phyloP scores from a whole-genome alignment of 2,888 invertebrate species.

The Catocala nupta region DNA sequence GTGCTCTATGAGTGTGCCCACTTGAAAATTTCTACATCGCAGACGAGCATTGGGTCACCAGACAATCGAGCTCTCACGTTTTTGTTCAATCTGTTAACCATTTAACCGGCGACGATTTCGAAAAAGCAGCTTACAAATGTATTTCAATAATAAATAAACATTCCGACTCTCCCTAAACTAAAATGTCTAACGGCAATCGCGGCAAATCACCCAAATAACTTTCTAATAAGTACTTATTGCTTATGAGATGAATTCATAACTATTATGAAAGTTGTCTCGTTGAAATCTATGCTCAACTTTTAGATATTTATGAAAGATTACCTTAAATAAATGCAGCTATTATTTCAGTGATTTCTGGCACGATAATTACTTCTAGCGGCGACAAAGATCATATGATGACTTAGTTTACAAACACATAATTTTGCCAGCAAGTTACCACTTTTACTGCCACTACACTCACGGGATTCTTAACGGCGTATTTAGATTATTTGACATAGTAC shows the following conservation, averaged over 20 bases:
- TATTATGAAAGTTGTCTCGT: no score
- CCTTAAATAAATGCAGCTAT: no score
- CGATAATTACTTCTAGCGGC: no score
- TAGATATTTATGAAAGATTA: no score
- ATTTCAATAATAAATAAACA: constrained; percentile 39
- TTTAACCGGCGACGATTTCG: constrained; percentile 44
- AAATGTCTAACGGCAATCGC: constrained; percentile 10
- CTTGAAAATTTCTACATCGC: constrained; percentile 77
- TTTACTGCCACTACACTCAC: no score
- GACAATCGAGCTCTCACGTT: constrained; percentile 54
- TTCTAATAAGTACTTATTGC: constrained; percentile 23
- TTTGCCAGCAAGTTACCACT: no score
- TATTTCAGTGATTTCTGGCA: no score
- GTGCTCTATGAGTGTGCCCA: constrained; percentile 69
- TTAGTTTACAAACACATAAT: no score
- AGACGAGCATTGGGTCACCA: constrained; percentile 62
- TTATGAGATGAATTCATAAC: constrained; percentile 11
- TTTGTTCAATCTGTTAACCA: constrained; percentile 59
- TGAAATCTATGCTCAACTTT: no score
- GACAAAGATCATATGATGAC: no score
- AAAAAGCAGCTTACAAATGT: constrained; percentile 39
- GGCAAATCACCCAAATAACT: constrained; percentile 16
- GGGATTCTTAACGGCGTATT: no score
- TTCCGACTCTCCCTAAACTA: constrained; percentile 14
- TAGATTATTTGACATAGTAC: no score